Evolutionary conservation across 2,888 invertebrate species (phyloP), one percentile per base, ranked within the genome.

Genomic region (Acanthopleura granulata): DNA sequence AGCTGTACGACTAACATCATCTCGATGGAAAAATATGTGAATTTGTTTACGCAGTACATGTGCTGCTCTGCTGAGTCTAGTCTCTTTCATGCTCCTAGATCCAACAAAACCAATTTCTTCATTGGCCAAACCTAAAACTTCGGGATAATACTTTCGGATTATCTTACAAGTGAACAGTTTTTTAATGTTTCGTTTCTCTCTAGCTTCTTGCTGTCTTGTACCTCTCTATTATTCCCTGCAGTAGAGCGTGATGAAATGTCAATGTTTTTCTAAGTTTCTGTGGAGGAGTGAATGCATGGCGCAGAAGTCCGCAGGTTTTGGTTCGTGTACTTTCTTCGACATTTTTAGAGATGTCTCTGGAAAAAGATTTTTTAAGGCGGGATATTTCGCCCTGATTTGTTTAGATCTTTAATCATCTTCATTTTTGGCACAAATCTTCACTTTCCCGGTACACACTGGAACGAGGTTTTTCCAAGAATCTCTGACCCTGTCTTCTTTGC

Each of bases 1-100:
- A 9, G 69, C 49, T 18, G 75, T 72, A 40, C 75, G 71, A 0
- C 72, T 72, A 1, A 72, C 73, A 71, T 79, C 79, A 69, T 77
- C 75, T 18, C 79, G 14, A n/a, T 72, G 40, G 50, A 27, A 77
- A 22, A 75, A 77, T 18, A 72, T 50, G 14, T 16, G 29, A 18
- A 66, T 1, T 25, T 66, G 22, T 27, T 66, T 66, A 25, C 66
- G 29, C 14, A 66, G 16, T 3, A 3, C 16, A 16, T 9, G 1
- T 27, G 29, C 29, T 3, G 66, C 66, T 27, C 66, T 1, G 25
- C 66, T 66, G n/a, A n/a, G 18, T 12, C 22, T 12, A 9, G 57
- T 6, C 12, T 1, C 3, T n/a, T 12, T 12, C 57, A 6, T 12
- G n/a, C 12, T 57, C 3, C 12, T 57, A 12, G 57, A 6, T 57